Conservation (phyloP, 2,113 vertebrate genomes). For the Grallaria varia region DNA sequence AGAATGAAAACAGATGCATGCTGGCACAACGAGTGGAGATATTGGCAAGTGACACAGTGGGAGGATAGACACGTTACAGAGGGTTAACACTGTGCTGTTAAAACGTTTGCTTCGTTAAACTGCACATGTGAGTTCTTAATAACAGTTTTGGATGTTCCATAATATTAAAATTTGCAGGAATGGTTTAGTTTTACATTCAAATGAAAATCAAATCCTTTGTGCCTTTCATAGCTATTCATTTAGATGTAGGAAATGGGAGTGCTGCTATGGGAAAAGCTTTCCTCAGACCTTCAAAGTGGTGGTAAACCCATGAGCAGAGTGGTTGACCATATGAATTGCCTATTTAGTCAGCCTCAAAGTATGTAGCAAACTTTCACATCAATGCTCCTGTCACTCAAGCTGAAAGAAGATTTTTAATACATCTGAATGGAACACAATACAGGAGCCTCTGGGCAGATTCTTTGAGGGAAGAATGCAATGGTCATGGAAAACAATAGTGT, state of each 20-base stretch:
- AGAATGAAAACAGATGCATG: not conserved
- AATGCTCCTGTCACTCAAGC: not conserved
- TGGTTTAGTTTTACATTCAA: not conserved
- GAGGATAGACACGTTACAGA: not conserved
- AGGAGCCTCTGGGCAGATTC: fast-evolving
- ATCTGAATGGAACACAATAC: not conserved
- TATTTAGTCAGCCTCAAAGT: not conserved
- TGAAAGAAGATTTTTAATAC: not conserved
- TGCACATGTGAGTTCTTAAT: not conserved
- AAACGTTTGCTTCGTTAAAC: not conserved
- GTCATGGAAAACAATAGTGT: not conserved
- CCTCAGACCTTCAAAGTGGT: not conserved
- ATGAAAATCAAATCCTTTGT: not conserved
- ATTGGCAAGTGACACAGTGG: not conserved
- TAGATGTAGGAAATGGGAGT: not conserved
- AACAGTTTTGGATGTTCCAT: not conserved
- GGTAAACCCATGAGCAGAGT: not conserved
- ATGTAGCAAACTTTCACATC: not conserved
- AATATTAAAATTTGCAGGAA: not conserved
- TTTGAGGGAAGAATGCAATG: not conserved
- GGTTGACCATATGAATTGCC: not conserved
- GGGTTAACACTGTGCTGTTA: not conserved
- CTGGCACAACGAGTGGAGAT: not conserved
- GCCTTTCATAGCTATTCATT: not conserved
- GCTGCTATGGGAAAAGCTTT: not conserved